phyloP scores from a whole-genome alignment of 2,888 invertebrate genomes.

The Pammene aurita region DNA sequence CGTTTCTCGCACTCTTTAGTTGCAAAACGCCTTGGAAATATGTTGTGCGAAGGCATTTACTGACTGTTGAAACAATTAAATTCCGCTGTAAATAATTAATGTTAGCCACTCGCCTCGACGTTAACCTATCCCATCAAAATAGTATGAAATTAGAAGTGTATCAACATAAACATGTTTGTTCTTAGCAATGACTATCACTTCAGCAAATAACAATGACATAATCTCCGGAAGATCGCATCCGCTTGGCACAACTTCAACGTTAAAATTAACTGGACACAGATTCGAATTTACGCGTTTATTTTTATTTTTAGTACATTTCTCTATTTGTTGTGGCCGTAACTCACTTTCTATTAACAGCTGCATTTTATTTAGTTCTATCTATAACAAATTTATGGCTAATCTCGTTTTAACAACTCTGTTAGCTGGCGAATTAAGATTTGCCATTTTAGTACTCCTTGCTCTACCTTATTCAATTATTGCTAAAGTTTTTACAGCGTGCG shows the following conservation, averaged over 20 bases:
- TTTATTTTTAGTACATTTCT: slow-evolving; percentile 54
- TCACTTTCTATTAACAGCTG: slow-evolving; percentile 42
- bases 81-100: slow-evolving; percentile 1
- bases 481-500: neutral
- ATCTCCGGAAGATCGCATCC: slow-evolving; percentile 77
- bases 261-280: slow-evolving; percentile 59
- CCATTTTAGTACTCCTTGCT: neutral
- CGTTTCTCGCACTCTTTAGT: slow-evolving; percentile 30
- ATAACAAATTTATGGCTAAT: slow-evolving; percentile 26
- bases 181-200: slow-evolving; percentile 37
- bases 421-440: neutral
- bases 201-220: slow-evolving; percentile 62
- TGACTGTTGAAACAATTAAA: slow-evolving; percentile 10
- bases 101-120: neutral
- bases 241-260: slow-evolving; percentile 71
- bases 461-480: slow-evolving; percentile 1
- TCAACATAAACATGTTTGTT: slow-evolving; percentile 24
- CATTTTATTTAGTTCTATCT: slow-evolving; percentile 26
- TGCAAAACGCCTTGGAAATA: slow-evolving; percentile 25
- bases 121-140: neutral
- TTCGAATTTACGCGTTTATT: slow-evolving; percentile 59
- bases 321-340: slow-evolving; percentile 49
- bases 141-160: slow-evolving; percentile 1
- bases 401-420: slow-evolving; percentile 1
- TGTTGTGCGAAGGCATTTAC: slow-evolving; percentile 14